Conservation (phyloP, 2,113 vertebrate species). For the Emydura subglobosa region DNA sequence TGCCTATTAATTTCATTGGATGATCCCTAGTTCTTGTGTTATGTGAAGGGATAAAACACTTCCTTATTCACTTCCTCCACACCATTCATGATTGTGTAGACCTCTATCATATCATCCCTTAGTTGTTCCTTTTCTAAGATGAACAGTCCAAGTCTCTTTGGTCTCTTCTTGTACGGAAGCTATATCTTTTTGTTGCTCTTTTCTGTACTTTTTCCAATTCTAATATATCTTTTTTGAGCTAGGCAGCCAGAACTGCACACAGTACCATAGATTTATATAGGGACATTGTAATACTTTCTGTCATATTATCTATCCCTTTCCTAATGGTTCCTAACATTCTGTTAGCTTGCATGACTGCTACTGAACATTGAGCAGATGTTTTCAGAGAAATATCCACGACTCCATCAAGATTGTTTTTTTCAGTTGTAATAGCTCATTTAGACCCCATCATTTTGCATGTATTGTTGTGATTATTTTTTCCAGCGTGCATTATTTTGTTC, state of each 20-base stretch:
- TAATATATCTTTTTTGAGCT: too few species aligned
- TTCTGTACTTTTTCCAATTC: too few species aligned
- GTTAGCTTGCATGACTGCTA: not conserved
- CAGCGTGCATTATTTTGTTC: not conserved
- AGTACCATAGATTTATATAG: not conserved
- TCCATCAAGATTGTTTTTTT: too few species aligned
- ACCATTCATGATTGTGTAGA: too few species aligned
- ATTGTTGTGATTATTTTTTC: not conserved
- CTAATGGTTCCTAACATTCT: not conserved
- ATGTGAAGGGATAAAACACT: not conserved
- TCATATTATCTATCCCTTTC: not conserved
- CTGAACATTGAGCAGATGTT: not conserved
- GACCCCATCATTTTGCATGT: not conserved
- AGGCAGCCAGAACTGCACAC: not conserved
- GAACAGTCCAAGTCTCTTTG: not conserved
- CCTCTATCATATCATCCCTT: too few species aligned
- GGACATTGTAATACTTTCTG: not conserved
- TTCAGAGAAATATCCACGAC: too few species aligned
- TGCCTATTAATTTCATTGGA: not conserved
- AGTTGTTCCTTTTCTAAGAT: too few species aligned
- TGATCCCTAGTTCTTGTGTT: not conserved
- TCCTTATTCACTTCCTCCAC: too few species aligned
- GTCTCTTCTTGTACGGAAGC: not conserved
- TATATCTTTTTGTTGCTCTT: not conserved
- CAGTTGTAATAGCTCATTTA: not conserved